A percentile compares a stretch with the other conserved stretches of the same genome.
phyloP scores from a whole-genome alignment of 53 echinoderm and acorn worm species.

The Glandiceps talaboti region DNA sequence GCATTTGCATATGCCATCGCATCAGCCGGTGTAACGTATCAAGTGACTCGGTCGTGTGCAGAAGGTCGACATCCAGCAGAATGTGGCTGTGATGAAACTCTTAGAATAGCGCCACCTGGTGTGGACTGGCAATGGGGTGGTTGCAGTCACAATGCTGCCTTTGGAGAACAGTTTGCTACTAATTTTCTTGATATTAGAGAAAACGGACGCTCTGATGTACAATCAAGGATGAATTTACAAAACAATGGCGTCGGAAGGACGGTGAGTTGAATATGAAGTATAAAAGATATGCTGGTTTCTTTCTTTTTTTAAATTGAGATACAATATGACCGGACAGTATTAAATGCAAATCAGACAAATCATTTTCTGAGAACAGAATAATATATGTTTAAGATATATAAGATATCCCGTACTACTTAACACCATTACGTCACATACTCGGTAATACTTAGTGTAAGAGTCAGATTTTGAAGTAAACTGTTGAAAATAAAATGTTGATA shows the following conservation, averaged over 20 bases:
- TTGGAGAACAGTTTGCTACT: constrained; percentile 53
- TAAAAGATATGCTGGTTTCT: too few species aligned
- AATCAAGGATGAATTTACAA: constrained; percentile 76
- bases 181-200: constrained; percentile 73
- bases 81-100: constrained; percentile 61
- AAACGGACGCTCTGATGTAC: constrained; percentile 42
- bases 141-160: constrained; percentile 83
- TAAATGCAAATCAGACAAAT: too few species aligned
- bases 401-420: too few species aligned
- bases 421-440: too few species aligned
- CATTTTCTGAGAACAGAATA: too few species aligned
- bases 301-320: too few species aligned
- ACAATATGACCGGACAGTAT: too few species aligned
- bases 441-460: too few species aligned
- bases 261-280: too few species aligned
- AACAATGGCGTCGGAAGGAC: constrained; percentile 88
- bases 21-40: constrained; percentile 68
- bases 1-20: constrained; percentile 88
- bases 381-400: too few species aligned
- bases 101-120: constrained; percentile 18
- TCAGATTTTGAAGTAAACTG: too few species aligned
- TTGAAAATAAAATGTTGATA: too few species aligned
- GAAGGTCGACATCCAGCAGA: constrained; percentile 48
- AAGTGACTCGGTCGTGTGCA: constrained; percentile 82
- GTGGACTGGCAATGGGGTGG: constrained; percentile 85